Evolutionary conservation across 2,888 invertebrate species (phyloP).

Genomic region (Spilarctia lutea): DNA sequence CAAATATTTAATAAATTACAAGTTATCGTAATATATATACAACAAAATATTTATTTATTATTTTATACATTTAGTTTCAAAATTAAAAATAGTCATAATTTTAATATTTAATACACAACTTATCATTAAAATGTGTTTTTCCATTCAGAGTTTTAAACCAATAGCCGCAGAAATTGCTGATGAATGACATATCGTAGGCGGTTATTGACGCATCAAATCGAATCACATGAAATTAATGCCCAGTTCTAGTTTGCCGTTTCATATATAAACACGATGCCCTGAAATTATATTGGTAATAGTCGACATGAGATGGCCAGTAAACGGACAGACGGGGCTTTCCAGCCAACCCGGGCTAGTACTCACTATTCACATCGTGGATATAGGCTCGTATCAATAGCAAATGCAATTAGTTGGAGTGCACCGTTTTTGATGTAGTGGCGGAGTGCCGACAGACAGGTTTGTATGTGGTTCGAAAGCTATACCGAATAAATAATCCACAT

Average conservation of each 20-base stretch:
- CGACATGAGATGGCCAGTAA: conserved; percentile 43
- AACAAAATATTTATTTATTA: too few species aligned
- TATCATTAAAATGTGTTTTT: background rate
- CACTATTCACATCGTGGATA: conserved; percentile 62
- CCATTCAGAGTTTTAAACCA: background rate
- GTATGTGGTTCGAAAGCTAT: conserved; percentile 64
- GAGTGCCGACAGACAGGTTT: conserved; percentile 63
- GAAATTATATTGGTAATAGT: conserved; percentile 60
- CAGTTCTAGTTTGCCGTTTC: conserved; percentile 40
- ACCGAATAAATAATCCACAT: conserved; percentile 72
- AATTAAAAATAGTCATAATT: too few species aligned
- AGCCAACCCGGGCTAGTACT: conserved; percentile 27
- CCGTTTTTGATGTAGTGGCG: conserved; percentile 83
- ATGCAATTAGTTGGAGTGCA: conserved; percentile 86
- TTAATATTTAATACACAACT: too few species aligned
- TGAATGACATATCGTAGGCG: conserved; percentile 25
- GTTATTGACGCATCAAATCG: conserved; percentile 38
- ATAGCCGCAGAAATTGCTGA: conserved; percentile 25
- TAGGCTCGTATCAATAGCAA: conserved; percentile 79
- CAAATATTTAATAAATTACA: too few species aligned
- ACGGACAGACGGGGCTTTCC: conserved; percentile 16
- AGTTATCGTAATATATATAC: too few species aligned
- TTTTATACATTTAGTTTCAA: too few species aligned
- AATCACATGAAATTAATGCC: conserved; percentile 46
- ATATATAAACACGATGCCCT: conserved; percentile 44